Base-by-base conservation (phyloP, 1,140 invertebrate species). In the Drosophila santomea region DNA sequence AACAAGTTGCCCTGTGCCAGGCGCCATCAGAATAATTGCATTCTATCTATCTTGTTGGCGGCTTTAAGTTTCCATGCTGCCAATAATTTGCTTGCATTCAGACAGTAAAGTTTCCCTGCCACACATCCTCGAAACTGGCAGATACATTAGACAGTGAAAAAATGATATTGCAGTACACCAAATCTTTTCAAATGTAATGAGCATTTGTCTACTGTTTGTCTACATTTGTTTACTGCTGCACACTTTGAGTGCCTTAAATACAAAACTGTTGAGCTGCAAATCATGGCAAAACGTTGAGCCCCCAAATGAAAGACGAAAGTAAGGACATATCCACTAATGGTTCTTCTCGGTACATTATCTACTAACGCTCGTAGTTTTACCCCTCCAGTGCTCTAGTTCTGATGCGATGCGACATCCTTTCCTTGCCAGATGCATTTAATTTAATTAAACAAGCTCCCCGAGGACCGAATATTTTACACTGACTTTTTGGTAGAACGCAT, bases 391-490 rank as follows among this genome's bases (percentile, higher is more conserved):
- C 20, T 62, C 11, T 20, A n/a, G 52, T 32, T 7, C 23, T 55
- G 15, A n/a, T 38, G n/a, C 58, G 28, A 51, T 10, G 17, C 32
- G 5, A 39, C 54, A 44, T 62, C 4, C 32, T 35, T 25, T 23
- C 41, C n/a, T 25, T 45, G 15, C 14, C 23, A 23, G 66, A 35
- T 55, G 55, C 57, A 57, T 75, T 64, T 83, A 64, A 82, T 79
- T 68, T 32, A 58, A 82, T 82, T 82, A 73, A 62, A 62, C 43
- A 15, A 28, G 35, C 50, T 61, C 51, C 59, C 25, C 43, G 41
- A 58, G 51, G 66, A 35, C 56, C 74, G 69, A 10, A 67, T 66
- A 62, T 62, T 78, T 72, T 54, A 45, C 68, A 51, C 61, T 17
- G 61, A 66, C 61, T 67, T 52, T 71, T 57, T 50, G 39, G 47